Percentiles rank a stretch among this genome's conserved stretches.
Conservation (phyloP, 2,888 invertebrate genomes). For the Catonia carolina region DNA sequence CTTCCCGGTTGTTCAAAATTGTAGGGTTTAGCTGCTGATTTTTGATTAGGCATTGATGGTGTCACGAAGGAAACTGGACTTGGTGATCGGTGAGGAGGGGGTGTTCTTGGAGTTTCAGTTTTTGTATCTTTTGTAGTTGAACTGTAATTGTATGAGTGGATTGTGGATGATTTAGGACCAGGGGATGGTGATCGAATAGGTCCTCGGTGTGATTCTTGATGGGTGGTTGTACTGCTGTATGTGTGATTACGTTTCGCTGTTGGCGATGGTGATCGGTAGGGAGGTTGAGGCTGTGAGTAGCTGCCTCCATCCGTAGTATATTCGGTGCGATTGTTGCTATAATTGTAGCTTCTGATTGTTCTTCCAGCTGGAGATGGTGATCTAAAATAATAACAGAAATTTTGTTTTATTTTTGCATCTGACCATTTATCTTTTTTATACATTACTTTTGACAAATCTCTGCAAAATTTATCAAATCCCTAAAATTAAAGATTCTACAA, state of each 20-base stretch:
- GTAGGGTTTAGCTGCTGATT: conserved; percentile 26
- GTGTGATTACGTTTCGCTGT: conserved; percentile 22
- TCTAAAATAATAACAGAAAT: conserved; percentile 29
- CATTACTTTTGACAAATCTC: no score
- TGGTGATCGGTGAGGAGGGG: conserved; percentile 37
- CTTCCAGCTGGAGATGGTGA: conserved; percentile 36
- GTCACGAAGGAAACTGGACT: conserved; percentile 37
- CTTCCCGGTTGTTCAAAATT: conserved; percentile 22
- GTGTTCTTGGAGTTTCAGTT: conserved; percentile 29
- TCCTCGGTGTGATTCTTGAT: conserved; percentile 7
- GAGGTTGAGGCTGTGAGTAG: conserved; percentile 13
- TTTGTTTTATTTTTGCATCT: no score
- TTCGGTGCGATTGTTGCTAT: conserved; percentile 16
- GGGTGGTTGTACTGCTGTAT: neutral
- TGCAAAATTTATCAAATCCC: no score
- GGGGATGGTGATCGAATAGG: conserved; percentile 16
- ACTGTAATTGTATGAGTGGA: conserved; percentile 27
- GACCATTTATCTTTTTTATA: no score
- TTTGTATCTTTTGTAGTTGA: conserved; percentile 18
- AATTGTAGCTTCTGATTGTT: conserved; percentile 16
- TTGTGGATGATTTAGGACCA: conserved; percentile 17
- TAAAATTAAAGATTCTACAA: no score
- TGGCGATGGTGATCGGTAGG: conserved; percentile 21
- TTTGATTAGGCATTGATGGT: conserved; percentile 38
- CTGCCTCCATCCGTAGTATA: conserved; percentile 27